Evolutionary conservation across 1,140 invertebrate genomes (phyloP).

Genomic region (Oryctes rhinoceros): DNA sequence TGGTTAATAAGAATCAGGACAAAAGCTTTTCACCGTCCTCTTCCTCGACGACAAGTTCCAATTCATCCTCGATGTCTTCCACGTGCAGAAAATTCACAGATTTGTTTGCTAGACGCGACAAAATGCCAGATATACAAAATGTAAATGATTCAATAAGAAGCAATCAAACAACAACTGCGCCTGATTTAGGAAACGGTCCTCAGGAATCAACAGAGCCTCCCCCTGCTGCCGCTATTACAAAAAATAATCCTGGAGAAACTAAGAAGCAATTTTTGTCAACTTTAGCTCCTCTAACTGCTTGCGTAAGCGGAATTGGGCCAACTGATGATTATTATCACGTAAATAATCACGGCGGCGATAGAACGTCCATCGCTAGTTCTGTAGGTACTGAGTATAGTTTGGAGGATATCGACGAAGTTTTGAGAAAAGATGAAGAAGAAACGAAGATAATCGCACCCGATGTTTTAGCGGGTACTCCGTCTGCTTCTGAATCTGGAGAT

Average conservation of each 20-base stretch:
- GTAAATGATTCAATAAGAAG: constrained; percentile 29
- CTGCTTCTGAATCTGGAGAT: constrained; percentile 66
- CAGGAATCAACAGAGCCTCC: constrained; percentile 49
- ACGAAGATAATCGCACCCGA: constrained; percentile 70
- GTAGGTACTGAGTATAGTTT: constrained; percentile 69
- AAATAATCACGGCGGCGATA: constrained; percentile 61
- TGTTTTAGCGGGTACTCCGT: constrained; percentile 77
- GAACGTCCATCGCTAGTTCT: constrained; percentile 64
- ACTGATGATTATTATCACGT: constrained; percentile 73
- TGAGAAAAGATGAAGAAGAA: constrained; percentile 62
- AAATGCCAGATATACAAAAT: constrained; percentile 56
- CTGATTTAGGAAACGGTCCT: constrained; percentile 68
- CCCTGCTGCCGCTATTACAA: constrained; percentile 45
- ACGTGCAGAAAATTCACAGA: constrained; percentile 76
- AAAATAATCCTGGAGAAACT: constrained; percentile 62
- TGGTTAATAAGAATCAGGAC: constrained; percentile 52
- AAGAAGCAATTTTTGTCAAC: constrained; percentile 79
- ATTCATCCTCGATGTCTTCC: constrained; percentile 65
- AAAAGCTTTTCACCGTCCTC: constrained; percentile 67
- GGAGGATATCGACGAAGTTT: constrained; percentile 71
- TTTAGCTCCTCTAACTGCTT: constrained; percentile 76
- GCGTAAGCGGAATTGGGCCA: constrained; percentile 69
- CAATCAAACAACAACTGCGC: constrained; percentile 56
- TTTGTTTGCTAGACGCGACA: constrained; percentile 67
- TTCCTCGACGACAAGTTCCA: constrained; percentile 64